Conservation (phyloP, 1,140 invertebrate species). For the Philaenus spumarius region DNA sequence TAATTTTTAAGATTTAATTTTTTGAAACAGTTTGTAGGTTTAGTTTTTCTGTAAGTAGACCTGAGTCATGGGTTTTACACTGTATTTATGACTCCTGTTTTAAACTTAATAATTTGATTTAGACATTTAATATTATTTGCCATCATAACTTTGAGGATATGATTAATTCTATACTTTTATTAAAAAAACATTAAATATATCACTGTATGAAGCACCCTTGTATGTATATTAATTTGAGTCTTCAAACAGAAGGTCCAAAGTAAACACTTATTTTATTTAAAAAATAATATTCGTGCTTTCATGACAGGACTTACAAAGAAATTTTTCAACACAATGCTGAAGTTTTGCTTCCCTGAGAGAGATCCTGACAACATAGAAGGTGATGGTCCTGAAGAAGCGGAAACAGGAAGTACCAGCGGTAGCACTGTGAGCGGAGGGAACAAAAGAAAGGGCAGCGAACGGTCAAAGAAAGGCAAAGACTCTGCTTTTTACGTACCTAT, state of each 20-base stretch:
- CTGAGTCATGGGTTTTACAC: too few relatives aligned
- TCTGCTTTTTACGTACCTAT: constrained; percentile 85
- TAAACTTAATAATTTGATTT: too few relatives aligned
- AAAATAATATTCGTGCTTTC: too few relatives aligned
- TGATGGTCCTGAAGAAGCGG: constrained; percentile 51
- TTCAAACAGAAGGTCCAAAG: constrained; percentile 7
- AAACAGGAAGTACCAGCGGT: constrained; percentile 44
- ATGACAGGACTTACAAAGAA: constrained; percentile 82
- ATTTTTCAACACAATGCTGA: constrained; percentile 96
- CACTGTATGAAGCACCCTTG: too few relatives aligned
- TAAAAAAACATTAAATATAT: too few relatives aligned
- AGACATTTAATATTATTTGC: too few relatives aligned
- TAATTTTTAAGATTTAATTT: too few relatives aligned
- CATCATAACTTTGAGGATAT: too few relatives aligned
- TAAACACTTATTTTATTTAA: constrained; percentile 13
- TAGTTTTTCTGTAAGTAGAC: too few relatives aligned
- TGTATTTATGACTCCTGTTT: too few relatives aligned
- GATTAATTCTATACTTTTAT: too few relatives aligned
- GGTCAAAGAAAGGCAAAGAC: constrained; percentile 53
- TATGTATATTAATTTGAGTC: constrained; percentile 3
- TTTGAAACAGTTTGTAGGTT: too few relatives aligned
- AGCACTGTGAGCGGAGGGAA: constrained; percentile 37
- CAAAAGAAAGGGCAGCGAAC: constrained; percentile 45
- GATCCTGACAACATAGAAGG: constrained; percentile 78
- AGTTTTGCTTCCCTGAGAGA: constrained; percentile 97